Base-by-base conservation (phyloP, 1,140 invertebrate genomes). In the Drosophila ananassae region DNA sequence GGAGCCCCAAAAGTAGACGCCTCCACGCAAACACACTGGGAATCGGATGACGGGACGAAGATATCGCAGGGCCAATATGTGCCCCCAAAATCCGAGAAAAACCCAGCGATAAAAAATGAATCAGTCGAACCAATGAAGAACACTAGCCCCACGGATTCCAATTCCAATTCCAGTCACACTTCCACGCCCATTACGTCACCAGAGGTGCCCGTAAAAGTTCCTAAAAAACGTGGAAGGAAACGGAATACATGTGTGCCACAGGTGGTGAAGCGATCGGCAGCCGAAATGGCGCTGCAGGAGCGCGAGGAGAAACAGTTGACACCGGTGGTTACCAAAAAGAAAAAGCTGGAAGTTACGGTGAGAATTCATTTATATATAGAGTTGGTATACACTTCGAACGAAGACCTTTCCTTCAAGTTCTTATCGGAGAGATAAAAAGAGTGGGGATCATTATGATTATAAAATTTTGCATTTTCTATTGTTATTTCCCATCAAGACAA, bases 201-300 rank as follows among this genome's bases (percentile, higher is more conserved):
- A 12, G 2, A 7, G 5, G 30, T 28, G 13, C 34, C 41, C 0
- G 46, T n/a, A 2, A 81, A 62, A 39, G 41, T 73, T 24, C 60
- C 58, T 3, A 67, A 77, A 13, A 91, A 91, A 53, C 74, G 90
- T 10, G 90, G 90, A 17, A 73, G 90, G 9, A 91, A 82, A 25
- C 82, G 90, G 0, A 91, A 91, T 17, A 85, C 66, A 17, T 82
- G 85, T 25, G 68, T 90, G 2, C 90, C 90, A 22, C 53, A 91
- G 61, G 90, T 90, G 7, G 87, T 89, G 9, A 91, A 90, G 37
- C 28, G 73, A 66, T 91, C 90, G 2, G 58, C 83, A 2, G 90
- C 90, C 28, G 58, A 90, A 52, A 78, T 84, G 74, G 66, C 84
- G 2, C 12, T 64, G 22, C 68, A 83, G 58, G 83, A 89, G 13